Evolutionary conservation across 2,797 vertebrate genomes (phyloP).

Genomic region (Manis pentadactyla): DNA sequence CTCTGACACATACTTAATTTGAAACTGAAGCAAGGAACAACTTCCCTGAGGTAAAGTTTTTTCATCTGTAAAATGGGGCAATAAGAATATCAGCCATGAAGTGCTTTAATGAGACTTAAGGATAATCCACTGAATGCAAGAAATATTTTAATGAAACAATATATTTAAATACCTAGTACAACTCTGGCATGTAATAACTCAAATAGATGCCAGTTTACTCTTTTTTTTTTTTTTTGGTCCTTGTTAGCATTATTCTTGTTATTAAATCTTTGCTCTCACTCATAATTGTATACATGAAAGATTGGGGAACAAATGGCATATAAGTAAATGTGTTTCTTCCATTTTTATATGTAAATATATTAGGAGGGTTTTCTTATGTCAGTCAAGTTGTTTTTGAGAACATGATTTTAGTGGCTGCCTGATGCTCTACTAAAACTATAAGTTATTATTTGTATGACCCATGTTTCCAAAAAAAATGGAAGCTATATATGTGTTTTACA

Average conservation of each 20-base stretch:
- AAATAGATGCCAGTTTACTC: background rate
- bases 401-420: conserved; percentile 16
- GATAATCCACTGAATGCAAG: background rate
- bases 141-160: background rate
- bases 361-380: background rate
- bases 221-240: background rate
- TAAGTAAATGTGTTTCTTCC: background rate
- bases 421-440: background rate
- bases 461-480: background rate
- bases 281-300: background rate
- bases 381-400: conserved; percentile 8
- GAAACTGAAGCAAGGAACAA: background rate
- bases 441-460: background rate
- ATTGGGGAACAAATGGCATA: background rate
- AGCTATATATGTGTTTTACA: background rate
- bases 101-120: conserved; percentile 12
- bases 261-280: background rate
- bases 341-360: background rate
- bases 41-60: background rate
- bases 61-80: background rate
- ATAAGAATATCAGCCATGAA: background rate
- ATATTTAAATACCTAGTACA: background rate
- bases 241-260: background rate
- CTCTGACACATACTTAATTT: background rate
- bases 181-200: background rate